Evolutionary conservation across 2,113 vertebrate species (phyloP).

Genomic region (Urocitellus parryii): DNA sequence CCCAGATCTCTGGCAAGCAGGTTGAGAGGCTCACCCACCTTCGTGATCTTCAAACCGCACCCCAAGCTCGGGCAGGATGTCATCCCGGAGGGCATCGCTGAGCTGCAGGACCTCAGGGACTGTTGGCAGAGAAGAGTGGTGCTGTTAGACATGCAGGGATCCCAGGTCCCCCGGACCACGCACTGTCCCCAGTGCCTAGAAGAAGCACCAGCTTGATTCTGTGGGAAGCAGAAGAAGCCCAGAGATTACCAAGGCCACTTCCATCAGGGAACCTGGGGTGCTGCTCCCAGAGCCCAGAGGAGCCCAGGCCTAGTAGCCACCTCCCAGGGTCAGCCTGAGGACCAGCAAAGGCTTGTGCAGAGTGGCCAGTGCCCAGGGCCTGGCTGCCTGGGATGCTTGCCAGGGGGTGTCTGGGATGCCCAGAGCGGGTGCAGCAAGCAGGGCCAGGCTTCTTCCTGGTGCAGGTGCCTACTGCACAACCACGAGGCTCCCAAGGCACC

Average conservation of each 20-base stretch:
- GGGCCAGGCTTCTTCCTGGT: background rate
- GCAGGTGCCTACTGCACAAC: too few species aligned
- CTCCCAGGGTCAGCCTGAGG: background rate
- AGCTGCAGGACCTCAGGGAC: constrained; percentile 93
- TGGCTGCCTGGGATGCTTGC: too few species aligned
- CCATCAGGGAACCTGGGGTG: too few species aligned
- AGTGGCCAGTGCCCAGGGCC: fast-evolving
- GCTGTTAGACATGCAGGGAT: background rate
- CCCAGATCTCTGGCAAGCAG: background rate
- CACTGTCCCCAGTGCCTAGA: background rate
- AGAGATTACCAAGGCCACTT: too few species aligned
- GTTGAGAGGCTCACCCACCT: constrained; percentile 86
- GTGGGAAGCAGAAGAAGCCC: background rate
- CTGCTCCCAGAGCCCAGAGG: background rate
- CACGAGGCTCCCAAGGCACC: background rate
- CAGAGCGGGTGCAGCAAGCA: background rate
- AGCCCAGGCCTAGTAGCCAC: background rate
- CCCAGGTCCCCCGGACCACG: background rate
- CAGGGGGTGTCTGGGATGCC: background rate
- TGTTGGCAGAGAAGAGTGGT: constrained; percentile 68
- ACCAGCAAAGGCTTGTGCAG: fast-evolving
- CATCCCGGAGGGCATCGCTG: constrained; percentile 93
- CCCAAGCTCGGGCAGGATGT: constrained; percentile 94
- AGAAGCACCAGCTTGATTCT: background rate
- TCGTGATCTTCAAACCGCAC: constrained; percentile 98